These are phyloP conservation scores for Drosophila pachea DNA, from an alignment of 1,140 invertebrate genomes.

Conservation along the genomic window DNA sequence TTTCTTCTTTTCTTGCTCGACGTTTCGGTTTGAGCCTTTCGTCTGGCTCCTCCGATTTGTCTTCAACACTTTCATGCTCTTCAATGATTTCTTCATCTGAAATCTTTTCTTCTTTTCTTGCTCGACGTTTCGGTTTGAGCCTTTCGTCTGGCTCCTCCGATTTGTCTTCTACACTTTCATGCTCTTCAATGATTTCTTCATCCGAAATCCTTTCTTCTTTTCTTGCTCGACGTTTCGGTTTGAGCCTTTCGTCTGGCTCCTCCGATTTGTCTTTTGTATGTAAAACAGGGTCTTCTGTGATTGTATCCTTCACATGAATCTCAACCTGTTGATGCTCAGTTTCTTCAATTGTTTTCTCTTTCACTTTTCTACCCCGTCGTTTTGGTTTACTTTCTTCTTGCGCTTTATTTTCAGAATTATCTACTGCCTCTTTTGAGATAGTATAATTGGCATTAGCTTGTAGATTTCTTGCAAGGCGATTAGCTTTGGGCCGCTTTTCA, in stretches of 20 bases:
- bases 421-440: no score
- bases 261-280: neutral
- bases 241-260: neutral
- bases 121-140: neutral
- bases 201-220: neutral
- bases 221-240: neutral
- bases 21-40: neutral
- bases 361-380: conserved; percentile 24
- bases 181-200: no score
- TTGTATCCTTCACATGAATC: neutral
- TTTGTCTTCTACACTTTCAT: neutral
- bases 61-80: neutral
- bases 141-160: neutral
- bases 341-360: conserved; percentile 7
- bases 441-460: no score
- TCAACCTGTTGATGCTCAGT: neutral
- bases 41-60: neutral
- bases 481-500: no score
- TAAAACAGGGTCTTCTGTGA: neutral
- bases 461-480: no score
- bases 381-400: conserved; percentile 9
- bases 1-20: neutral
- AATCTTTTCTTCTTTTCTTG: neutral
- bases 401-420: no score
- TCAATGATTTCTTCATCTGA: neutral